phyloP scores from a whole-genome alignment of 1,140 invertebrate genomes.

The Pissodes strobi region DNA sequence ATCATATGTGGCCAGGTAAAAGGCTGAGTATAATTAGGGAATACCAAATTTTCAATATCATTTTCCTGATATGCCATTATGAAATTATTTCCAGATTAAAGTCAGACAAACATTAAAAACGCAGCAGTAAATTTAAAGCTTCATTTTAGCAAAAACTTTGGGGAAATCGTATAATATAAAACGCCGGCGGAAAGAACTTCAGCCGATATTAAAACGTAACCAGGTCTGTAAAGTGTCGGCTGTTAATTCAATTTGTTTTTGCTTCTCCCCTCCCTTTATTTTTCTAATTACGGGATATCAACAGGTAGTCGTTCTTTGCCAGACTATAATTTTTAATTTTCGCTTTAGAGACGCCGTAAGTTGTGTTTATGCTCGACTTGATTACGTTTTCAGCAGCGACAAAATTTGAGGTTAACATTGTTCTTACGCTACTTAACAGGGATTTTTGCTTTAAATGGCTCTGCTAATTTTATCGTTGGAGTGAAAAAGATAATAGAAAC shows the following conservation, averaged over 20 bases:
- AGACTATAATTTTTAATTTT: conserved; percentile 43
- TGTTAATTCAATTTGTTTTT: conserved; percentile 42
- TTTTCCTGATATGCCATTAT: too few relatives aligned
- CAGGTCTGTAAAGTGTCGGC: conserved; percentile 30
- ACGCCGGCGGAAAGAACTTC: too few relatives aligned
- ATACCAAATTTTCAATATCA: too few relatives aligned
- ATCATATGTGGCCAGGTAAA: too few relatives aligned
- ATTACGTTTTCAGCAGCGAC: conserved; percentile 10
- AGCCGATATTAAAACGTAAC: too few relatives aligned
- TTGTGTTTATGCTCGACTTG: conserved; percentile 13
- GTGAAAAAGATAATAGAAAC: too few relatives aligned
- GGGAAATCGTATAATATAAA: too few relatives aligned
- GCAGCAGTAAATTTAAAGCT: too few relatives aligned
- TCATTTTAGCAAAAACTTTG: too few relatives aligned
- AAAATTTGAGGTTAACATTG: conserved; percentile 10
- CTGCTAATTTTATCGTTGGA: not conserved
- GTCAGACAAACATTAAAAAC: too few relatives aligned
- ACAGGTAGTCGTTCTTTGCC: conserved; percentile 38
- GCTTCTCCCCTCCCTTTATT: conserved; percentile 28
- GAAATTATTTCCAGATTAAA: too few relatives aligned
- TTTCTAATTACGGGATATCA: conserved; percentile 42
- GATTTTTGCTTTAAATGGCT: conserved; percentile 3
- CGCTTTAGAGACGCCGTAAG: conserved; percentile 21
- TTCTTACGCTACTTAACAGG: conserved; percentile 3
- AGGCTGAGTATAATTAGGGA: too few relatives aligned